Base-by-base conservation (phyloP, 2,888 invertebrate genomes). In the Nomada ruficornis region DNA sequence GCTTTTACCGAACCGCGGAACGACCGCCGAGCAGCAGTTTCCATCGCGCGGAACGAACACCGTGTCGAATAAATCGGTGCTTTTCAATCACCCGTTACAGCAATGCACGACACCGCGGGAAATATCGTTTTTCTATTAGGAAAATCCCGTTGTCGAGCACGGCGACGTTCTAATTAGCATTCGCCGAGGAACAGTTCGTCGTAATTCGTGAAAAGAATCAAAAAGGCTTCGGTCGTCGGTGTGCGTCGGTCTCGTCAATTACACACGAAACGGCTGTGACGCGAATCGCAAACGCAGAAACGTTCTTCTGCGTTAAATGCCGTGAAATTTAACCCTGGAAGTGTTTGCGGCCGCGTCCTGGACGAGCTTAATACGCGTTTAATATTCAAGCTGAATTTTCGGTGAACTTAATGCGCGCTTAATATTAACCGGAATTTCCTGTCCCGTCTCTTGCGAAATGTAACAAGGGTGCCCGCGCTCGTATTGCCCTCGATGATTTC, bases 231-330 rank as follows among this genome's bases (percentile, higher is more conserved):
- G 2, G 44, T 70, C 50, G 26, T 20, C 15, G 59, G 47, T n/a
- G 5, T 15, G 44, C 26, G 59, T n/a, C 59, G 59, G 42, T 7
- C 36, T 20, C 73, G 59, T 68, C 70, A 50, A 68, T 52, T 68
- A 67, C 52, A 74, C 68, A 5, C 59, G 68, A 74, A 52, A 59
- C 68, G 20, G 50, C 65, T 68, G 29, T 20, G n/a, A 50, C 74
- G 57, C 50, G 50, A 74, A 42, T 50, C 59, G 59, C 60, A 60
- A 75, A 68, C 42, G 74, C 69, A 60, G 69, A 75, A 68, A 60
- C 74, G 74, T 52, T 60, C 36, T 60, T 26, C 44, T 26, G 15
- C 52, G 42, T 68, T 52, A 60, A 75, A 57, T 15, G 60, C 68
- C 69, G 50, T 60, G 69, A 75, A 68, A 75, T 52, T 52, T 42